Conservation (phyloP, 2,113 vertebrate species). For the Noctilio leporinus region DNA sequence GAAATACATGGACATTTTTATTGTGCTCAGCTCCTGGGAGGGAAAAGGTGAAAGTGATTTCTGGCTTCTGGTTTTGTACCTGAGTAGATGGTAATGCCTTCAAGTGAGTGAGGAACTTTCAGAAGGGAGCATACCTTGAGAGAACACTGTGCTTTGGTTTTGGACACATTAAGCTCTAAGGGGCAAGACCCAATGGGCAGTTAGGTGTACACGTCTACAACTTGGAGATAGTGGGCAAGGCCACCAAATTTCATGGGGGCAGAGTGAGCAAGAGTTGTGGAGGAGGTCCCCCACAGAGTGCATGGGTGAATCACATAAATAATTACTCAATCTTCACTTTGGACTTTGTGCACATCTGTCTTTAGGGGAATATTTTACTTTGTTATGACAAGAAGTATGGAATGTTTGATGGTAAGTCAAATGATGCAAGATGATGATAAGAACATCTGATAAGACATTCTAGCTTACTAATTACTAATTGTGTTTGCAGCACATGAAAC, state of each 20-base stretch:
- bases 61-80: not conserved
- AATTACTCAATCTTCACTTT: not conserved
- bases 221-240: not conserved
- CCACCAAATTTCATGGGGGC: not conserved
- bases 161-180: not conserved
- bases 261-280: rapidly evolving
- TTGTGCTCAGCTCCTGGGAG: too few relatives aligned
- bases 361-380: not conserved
- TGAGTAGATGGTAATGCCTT: not conserved
- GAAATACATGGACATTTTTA: too few relatives aligned
- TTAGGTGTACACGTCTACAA: rapidly evolving
- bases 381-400: not conserved
- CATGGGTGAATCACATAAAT: rapidly evolving
- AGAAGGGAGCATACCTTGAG: not conserved
- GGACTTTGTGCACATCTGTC: not conserved
- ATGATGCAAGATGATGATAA: not conserved
- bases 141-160: not conserved
- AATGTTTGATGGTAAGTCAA: not conserved
- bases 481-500: not conserved
- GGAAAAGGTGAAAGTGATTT: rapidly evolving
- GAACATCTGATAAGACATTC: not conserved
- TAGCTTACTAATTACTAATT: not conserved
- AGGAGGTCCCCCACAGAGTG: rapidly evolving
- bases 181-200: too few relatives aligned
- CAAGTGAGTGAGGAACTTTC: too few relatives aligned